Base-by-base conservation (phyloP, 2,113 vertebrate species). In the Bucco capensis region DNA sequence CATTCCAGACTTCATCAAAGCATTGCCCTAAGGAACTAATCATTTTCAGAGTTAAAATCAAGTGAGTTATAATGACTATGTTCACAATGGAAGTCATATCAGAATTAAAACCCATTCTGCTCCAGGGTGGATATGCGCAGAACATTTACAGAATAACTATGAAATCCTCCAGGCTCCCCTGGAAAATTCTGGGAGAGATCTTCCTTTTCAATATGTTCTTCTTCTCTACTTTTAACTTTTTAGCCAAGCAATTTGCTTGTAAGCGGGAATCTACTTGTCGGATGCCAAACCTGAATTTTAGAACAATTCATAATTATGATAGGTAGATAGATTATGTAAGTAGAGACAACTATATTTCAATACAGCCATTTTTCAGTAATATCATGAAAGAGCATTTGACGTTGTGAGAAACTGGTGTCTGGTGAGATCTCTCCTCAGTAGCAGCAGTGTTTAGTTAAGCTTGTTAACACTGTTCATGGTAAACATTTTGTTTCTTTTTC, bases 1-100 rank as follows among this genome's bases (percentile, higher is more conserved):
- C 33, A 51, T 89, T 74, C n/a, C 69, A 90, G 93, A 94, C 88
- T 95, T 96, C 69, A 96, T 95, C 92, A 94, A 96, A 96, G 85
- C 17, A 2, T 66, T 86, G 73, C 79, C 92, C 56, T 69, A 83
- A 94, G 84, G 88, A 94, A 35, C 58, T 67, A 88, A 91, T 80
- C 3, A 74, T 72, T 93, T 82, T 82, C 56, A 82, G 75, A 89
- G 70, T 77, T 69, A 83, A 24, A 78, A 86, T 44, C 3, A 3
- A 93, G 57, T 46, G 40, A 82, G 27, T 70, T 92, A 88, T 81
- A 90, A 89, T 76, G 58, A 76, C 46, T 79, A 46, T 33, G 27
- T 66, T 95, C 81, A 90, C 70, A 92, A 79, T 54, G 40, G 78
- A 86, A 86, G 22, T 70, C 27, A n/a, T 28, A 66, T 33, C 65